Conservation (phyloP, 2,113 vertebrate species). For the Pterocles orientalis region DNA sequence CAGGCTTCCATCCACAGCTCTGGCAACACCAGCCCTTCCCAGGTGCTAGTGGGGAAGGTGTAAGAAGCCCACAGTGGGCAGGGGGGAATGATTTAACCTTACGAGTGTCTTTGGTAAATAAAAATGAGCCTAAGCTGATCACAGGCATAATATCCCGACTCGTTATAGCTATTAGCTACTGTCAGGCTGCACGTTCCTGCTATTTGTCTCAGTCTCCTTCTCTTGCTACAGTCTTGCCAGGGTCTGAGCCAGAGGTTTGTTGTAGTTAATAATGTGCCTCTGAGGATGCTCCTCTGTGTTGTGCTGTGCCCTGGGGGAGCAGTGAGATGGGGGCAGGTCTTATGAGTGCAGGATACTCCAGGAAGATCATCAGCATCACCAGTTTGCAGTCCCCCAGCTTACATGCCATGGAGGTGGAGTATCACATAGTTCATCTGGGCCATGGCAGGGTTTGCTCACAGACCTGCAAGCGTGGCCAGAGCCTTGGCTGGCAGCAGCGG, state of each 20-base stretch:
- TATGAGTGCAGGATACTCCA: background rate
- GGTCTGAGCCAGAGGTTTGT: background rate
- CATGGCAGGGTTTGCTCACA: background rate
- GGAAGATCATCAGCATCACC: background rate
- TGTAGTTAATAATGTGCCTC: background rate
- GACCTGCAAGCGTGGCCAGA: background rate
- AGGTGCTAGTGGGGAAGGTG: background rate
- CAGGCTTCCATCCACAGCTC: background rate
- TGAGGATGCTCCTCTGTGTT: accelerated
- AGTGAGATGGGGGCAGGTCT: background rate
- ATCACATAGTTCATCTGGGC: background rate
- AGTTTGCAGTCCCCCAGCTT: background rate
- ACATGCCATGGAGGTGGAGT: background rate
- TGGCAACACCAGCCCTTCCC: background rate
- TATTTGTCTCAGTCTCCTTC: background rate
- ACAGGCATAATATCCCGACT: background rate
- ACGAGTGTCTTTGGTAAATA: background rate
- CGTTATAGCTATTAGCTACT: background rate
- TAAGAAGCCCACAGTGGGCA: background rate
- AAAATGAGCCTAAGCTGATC: background rate
- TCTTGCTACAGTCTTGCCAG: background rate
- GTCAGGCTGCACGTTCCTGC: background rate
- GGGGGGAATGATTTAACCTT: background rate
- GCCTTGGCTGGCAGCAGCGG: background rate
- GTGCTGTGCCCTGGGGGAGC: background rate